phyloP scores from a whole-genome alignment of 1,140 invertebrate species.

The Himalopsyche phryganea region DNA sequence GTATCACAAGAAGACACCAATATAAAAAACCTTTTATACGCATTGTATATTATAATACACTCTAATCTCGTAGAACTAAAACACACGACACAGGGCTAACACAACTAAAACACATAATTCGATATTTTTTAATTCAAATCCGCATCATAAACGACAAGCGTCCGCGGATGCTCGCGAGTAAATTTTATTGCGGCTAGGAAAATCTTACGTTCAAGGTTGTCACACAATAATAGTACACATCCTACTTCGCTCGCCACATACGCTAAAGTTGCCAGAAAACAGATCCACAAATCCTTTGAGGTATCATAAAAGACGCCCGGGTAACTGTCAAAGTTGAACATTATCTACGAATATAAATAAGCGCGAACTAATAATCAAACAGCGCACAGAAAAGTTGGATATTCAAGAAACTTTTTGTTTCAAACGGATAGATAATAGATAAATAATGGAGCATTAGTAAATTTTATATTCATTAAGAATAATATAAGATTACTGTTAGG shows the following conservation, averaged over 20 bases:
- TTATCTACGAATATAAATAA: no score
- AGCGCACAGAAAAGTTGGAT: no score
- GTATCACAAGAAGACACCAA: slow-evolving; percentile 18
- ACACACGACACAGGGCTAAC: slow-evolving; percentile 8
- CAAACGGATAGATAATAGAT: no score
- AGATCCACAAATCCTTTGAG: background rate
- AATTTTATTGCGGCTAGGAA: slow-evolving; percentile 21
- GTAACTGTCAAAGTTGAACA: background rate
- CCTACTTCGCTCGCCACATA: no score
- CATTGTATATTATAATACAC: slow-evolving; percentile 16
- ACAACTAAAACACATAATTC: slow-evolving; percentile 10
- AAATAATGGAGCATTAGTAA: no score
- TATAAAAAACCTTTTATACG: slow-evolving; percentile 15
- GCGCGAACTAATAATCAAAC: no score
- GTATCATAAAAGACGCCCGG: background rate
- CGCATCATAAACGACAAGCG: slow-evolving; percentile 13
- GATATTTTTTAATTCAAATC: slow-evolving; percentile 6
- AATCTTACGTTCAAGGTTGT: slow-evolving; percentile 20
- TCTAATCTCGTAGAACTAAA: slow-evolving; percentile 20
- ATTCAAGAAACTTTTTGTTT: no score
- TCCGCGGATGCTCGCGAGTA: slow-evolving; percentile 15
- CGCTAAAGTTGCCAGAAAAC: slow-evolving; percentile 7
- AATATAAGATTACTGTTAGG: no score
- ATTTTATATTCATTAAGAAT: no score
- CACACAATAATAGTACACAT: background rate